phyloP scores from a whole-genome alignment of 2,797 vertebrate species.

The Cichlasoma orientale region DNA sequence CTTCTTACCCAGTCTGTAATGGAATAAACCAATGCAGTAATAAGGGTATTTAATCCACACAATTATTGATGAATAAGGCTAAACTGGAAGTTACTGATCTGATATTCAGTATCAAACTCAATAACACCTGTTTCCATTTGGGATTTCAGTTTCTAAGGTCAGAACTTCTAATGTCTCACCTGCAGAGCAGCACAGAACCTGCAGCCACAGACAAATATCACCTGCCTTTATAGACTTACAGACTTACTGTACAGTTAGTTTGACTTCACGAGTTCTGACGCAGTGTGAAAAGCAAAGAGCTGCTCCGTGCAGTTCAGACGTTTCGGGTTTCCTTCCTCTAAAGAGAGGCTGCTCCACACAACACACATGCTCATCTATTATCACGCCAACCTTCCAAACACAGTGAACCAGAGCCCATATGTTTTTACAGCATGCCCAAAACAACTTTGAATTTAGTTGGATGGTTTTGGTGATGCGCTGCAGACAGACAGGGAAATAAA shows the following conservation, averaged over 20 bases:
- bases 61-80: background rate
- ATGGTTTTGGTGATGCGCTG: conserved; percentile 8
- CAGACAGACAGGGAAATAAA: conserved; percentile 33
- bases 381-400: conserved; percentile 12
- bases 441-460: conserved; percentile 11
- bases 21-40: background rate
- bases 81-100: background rate
- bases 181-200: background rate
- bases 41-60: background rate
- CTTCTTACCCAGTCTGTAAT: background rate
- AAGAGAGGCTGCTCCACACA: conserved; percentile 16
- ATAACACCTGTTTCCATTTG: background rate
- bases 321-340: background rate
- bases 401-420: conserved; percentile 2
- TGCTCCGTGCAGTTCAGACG: conserved; percentile 4
- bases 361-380: conserved; percentile 9
- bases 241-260: background rate
- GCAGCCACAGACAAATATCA: background rate
- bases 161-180: background rate
- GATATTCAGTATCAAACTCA: background rate
- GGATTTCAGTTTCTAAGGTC: background rate
- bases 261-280: background rate
- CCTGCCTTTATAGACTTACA: background rate
- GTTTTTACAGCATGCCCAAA: conserved; percentile 17
- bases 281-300: background rate